Evolutionary conservation across 1,140 invertebrate genomes (phyloP).

Genomic region (Ceratosolen solmsi): DNA sequence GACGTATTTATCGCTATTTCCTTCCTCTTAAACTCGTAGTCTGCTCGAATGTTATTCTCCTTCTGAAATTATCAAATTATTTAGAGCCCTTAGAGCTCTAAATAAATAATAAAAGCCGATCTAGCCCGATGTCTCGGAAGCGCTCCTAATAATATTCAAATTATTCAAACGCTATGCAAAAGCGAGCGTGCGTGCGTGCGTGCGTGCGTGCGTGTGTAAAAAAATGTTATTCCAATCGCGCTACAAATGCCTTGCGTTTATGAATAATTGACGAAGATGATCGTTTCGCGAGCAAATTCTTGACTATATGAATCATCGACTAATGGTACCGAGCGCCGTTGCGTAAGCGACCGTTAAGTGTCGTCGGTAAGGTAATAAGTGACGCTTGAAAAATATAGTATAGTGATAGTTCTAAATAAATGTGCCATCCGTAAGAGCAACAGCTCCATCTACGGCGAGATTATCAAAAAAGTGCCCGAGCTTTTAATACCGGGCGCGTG

Average conservation of each 20-base stretch:
- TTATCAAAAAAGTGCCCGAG: too few relatives aligned
- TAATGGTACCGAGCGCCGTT: too few relatives aligned
- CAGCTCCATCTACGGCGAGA: too few relatives aligned
- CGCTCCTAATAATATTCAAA: neutral
- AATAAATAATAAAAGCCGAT: neutral
- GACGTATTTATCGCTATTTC: constrained; percentile 69
- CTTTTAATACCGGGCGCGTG: too few relatives aligned
- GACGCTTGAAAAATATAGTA: neutral
- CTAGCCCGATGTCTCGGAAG: neutral
- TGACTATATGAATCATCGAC: too few relatives aligned
- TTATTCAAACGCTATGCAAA: neutral
- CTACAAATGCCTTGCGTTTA: neutral
- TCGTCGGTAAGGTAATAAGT: neutral
- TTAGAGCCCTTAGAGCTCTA: constrained; percentile 41
- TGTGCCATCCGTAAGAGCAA: neutral
- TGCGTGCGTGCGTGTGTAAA: too few relatives aligned
- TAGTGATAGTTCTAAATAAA: neutral
- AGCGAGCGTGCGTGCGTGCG: neutral
- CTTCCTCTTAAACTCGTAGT: constrained; percentile 60
- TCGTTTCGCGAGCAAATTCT: neutral
- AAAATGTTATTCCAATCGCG: too few relatives aligned
- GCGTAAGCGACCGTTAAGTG: neutral
- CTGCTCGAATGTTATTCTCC: constrained; percentile 59
- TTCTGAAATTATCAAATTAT: constrained; percentile 66
- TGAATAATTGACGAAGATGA: neutral